These are phyloP conservation scores for Agriotes lineatus DNA, from an alignment of 2,888 invertebrate genomes.

Conservation along the genomic window DNA sequence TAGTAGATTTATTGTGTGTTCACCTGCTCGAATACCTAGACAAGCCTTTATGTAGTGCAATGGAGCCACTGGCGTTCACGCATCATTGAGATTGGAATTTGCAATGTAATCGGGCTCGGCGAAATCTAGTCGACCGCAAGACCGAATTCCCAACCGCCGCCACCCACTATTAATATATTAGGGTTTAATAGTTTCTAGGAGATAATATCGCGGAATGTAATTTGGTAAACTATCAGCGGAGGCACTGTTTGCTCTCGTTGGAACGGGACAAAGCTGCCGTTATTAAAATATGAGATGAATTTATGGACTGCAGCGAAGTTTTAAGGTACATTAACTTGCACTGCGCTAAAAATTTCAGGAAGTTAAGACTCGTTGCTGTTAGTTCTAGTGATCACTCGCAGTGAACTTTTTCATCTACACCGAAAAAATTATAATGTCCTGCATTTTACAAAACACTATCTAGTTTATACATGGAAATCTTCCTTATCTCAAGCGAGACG, in stretches of 20 bases:
- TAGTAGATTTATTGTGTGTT: constrained; percentile 51
- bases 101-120: constrained; percentile 37
- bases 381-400: background rate
- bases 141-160: constrained; percentile 38
- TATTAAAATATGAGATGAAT: constrained; percentile 15
- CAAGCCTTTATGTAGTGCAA: constrained; percentile 41
- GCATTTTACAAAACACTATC: too few relatives aligned
- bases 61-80: constrained; percentile 27
- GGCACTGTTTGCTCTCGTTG: constrained; percentile 27
- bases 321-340: constrained; percentile 6
- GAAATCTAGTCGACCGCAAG: constrained; percentile 43
- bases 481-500: too few relatives aligned
- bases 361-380: background rate
- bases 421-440: too few relatives aligned
- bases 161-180: constrained; percentile 44
- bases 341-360: background rate
- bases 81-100: constrained; percentile 39
- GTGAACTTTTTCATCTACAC: too few relatives aligned
- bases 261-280: constrained; percentile 24
- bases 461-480: too few relatives aligned
- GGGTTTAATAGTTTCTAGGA: constrained; percentile 43
- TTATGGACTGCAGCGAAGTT: background rate
- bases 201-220: constrained; percentile 44
- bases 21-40: constrained; percentile 6
- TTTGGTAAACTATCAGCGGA: constrained; percentile 41